Evolutionary conservation across 2,113 vertebrate genomes (phyloP), one percentile per base, ranked within the genome.

Genomic region (Pyxicephalus adspersus): DNA sequence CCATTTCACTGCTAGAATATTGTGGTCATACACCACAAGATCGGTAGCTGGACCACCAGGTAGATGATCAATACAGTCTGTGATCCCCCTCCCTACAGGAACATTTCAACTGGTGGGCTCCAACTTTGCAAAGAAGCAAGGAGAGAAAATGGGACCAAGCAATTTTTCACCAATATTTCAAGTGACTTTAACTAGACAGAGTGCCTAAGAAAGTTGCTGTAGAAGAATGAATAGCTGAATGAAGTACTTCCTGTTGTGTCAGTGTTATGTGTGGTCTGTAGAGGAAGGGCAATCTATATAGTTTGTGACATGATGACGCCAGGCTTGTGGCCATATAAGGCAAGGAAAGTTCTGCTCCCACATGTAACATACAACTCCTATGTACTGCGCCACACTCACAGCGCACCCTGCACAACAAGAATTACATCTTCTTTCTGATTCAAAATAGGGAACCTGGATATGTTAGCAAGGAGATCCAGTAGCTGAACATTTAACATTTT

Each of bases 161-260:
- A 5, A 7, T 63, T 63, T 63, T 22, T 4, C 38, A 45, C 38
- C 38, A 45, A 45, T 13, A 45, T 45, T 9, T 11, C 38, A 45
- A 38, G 38, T 45, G 38, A 45, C 38, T 38, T 3, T 5, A 45
- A 45, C 38, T 45, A 45, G 38, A 45, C 38, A 45, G 15, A 2
- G 38, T 9, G 9, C 8, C 6, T n/a, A 25, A 17, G 5, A 50
- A 34, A 11, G 57, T 22, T 22, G 57, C 20, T n/a, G 9, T 22
- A n/a, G n/a, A 58, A 58, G 57, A 58, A 8, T 54, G 25, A 20
- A 54, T 6, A 15, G 51, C 25, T 75, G 16, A 7, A 28, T 31
- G 3, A 9, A 55, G 28, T 16, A 45, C 28, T 81, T 81, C 79
- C 79, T 73, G 68, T 58, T 75, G 28, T 73, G 80, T 81, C 51